Evolutionary conservation across 2,888 invertebrate species (phyloP).

Genomic region (Athripsodes cinereus): DNA sequence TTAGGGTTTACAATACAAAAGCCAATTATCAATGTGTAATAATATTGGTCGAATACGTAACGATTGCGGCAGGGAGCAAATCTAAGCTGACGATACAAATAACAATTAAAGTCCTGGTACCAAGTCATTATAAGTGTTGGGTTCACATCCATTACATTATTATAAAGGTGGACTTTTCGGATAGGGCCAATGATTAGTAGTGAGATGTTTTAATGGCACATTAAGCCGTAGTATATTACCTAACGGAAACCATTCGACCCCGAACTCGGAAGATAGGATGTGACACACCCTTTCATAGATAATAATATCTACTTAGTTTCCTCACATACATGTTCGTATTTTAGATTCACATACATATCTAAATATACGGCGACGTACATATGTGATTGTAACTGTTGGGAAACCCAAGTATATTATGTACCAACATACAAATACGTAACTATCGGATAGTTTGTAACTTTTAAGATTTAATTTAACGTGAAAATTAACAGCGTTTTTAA

Average conservation of each 20-base stretch:
- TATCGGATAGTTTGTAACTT: no score
- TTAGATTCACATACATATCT: no score
- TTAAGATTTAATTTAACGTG: no score
- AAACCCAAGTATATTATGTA: no score
- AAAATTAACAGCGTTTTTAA: no score
- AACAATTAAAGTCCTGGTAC: constrained; percentile 9
- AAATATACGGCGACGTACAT: no score
- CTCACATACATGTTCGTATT: no score
- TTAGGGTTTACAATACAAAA: no score
- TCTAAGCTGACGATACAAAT: constrained; percentile 12
- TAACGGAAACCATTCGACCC: constrained; percentile 19
- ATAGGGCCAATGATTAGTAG: constrained; percentile 13
- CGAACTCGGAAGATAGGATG: constrained; percentile 2
- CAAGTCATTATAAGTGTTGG: constrained; percentile 6
- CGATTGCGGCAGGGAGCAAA: not conserved
- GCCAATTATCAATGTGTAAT: not conserved
- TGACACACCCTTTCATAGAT: not conserved
- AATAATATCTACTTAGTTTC: not conserved
- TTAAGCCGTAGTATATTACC: constrained; percentile 22
- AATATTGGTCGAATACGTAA: not conserved
- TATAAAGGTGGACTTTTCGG: constrained; percentile 7
- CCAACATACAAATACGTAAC: no score
- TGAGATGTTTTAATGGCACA: constrained; percentile 23
- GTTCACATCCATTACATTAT: constrained; percentile 2
- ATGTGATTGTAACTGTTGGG: no score